A percentile compares a stretch with the other conserved stretches of the same genome.
phyloP scores from a whole-genome alignment of 2,113 vertebrate species.

The Piprites chloris region DNA sequence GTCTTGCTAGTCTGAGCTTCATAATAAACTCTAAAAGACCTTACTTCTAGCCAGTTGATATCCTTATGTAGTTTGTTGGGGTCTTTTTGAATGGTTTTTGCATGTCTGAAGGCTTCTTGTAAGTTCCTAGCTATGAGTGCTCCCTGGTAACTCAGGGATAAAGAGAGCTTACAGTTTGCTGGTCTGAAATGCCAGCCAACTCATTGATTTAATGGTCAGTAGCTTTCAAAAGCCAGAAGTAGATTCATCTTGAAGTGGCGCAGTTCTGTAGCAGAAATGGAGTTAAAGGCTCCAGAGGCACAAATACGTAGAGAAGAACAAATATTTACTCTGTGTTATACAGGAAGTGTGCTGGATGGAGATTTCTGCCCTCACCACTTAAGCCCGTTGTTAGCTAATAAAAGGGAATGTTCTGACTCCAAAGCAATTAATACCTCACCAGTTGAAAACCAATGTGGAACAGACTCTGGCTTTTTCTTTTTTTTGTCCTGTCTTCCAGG shows the following conservation, averaged over 20 bases:
- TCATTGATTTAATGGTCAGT: not conserved
- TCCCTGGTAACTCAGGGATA: not conserved
- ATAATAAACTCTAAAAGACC: not conserved
- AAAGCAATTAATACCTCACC: not conserved
- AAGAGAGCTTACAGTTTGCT: not conserved
- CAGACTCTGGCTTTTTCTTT: not conserved
- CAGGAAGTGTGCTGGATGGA: not conserved
- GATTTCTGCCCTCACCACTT: not conserved
- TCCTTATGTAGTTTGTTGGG: not conserved
- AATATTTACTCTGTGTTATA: conserved; percentile 27
- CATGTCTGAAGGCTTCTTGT: not conserved
- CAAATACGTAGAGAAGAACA: not conserved
- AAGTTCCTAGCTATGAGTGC: not conserved
- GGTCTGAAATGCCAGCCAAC: not conserved
- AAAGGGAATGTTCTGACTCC: not conserved
- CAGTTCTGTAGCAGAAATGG: not conserved
- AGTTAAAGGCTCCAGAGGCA: not conserved
- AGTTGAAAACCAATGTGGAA: not conserved
- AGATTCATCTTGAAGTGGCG: not conserved
- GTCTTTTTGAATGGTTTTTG: not conserved
- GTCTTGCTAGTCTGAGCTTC: not conserved
- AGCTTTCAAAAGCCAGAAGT: not conserved
- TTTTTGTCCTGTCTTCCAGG: not conserved
- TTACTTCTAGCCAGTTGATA: not conserved
- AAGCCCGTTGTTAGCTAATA: not conserved